Evolutionary conservation across 2,797 vertebrate genomes (phyloP), one percentile per base, ranked within the genome.

Genomic region (Pipistrellus nathusii): DNA sequence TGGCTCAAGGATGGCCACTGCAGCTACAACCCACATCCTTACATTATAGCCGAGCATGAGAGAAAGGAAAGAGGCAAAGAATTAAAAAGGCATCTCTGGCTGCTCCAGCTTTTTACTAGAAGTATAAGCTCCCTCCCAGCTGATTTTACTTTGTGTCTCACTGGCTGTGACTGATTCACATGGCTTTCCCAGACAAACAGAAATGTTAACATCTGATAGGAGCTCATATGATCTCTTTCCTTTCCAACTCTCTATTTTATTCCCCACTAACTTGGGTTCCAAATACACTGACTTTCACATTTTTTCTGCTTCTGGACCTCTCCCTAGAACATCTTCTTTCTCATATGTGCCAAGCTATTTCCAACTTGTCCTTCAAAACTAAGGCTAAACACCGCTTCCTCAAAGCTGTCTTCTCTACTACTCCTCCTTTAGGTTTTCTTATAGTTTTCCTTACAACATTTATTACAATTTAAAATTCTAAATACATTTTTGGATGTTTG

Each of bases 391-490:
- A 48, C 17, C 32, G 35, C 7, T 73, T 81, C 62, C 35, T 30
- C 6, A 62, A 51, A 59, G 35, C 72, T 78, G 30, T 55, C 41
- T 92, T 89, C 66, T 73, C 68, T 55, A 12, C 23, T 55, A 8
- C 21, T 17, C 14, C 21, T 69, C n/a, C 38, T 59, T 80, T 83
- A 68, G 0, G 8, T 71, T 23, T 85, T 27, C 23, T 69, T 69
- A 2, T 32, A 84, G 35, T 53, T 92, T 82, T 72, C 53, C 17
- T 55, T 46, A 13, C 76, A 87, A 69, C 2, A 71, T 18, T 75
- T 69, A 73, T 15, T 81, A 46, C 13, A 48, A 66, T 78, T 92
- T 44, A 94, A 91, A 90, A 73, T 75, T 71, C 48, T 30, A 77
- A 94, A 84, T 7, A 32, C 51, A 87, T 46, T 81, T 2, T n/a